Percentiles rank a stretch among this genome's conserved stretches.
phyloP scores from a whole-genome alignment of 2,797 vertebrate genomes.

The Neosilurus mollespiculum region DNA sequence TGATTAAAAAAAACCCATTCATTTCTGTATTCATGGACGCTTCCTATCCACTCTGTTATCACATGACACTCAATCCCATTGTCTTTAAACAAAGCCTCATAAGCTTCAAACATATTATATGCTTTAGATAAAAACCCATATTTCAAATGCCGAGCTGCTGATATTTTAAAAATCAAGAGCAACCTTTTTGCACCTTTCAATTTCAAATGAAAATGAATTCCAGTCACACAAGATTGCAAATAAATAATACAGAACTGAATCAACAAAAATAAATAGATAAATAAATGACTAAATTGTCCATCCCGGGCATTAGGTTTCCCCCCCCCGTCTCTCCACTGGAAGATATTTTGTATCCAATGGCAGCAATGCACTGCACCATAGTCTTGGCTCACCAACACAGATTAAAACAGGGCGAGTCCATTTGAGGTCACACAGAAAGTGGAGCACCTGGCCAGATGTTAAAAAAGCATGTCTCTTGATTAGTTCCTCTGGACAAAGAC shows the following conservation, averaged over 20 bases:
- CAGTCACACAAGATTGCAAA: conserved; percentile 51
- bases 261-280: conserved; percentile 63
- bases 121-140: conserved; percentile 14
- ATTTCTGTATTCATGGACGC: too few species aligned
- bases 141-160: neutral
- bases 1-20: neutral
- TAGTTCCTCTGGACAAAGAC: conserved; percentile 18
- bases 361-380: conserved; percentile 47
- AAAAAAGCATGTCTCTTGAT: conserved; percentile 20
- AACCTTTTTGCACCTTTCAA: conserved; percentile 47
- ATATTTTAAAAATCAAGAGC: conserved; percentile 49
- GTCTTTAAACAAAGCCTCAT: neutral
- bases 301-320: conserved; percentile 43
- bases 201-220: conserved; percentile 59
- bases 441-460: conserved; percentile 31
- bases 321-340: conserved; percentile 40
- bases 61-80: neutral
- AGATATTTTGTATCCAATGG: conserved; percentile 43
- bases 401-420: conserved; percentile 36
- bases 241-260: conserved; percentile 51
- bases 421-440: conserved; percentile 23
- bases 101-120: neutral
- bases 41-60: neutral
- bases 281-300: conserved; percentile 48
- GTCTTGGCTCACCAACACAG: conserved; percentile 47